phyloP scores from a whole-genome alignment of 2,888 invertebrate genomes.

The Nasonovia ribisnigri region DNA sequence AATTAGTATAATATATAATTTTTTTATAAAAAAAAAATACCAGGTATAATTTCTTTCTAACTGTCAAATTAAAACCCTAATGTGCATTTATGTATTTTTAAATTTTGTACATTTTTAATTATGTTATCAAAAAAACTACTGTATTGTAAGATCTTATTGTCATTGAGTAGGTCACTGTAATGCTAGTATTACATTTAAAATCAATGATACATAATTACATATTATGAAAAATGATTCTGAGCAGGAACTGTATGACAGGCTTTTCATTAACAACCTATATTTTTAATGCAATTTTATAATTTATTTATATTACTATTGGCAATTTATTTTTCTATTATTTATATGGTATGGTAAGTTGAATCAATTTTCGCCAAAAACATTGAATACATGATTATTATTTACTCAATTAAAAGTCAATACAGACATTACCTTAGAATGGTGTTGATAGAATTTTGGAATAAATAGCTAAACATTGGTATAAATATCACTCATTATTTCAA shows the following conservation, averaged over 20 bases:
- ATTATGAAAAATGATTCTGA: not conserved
- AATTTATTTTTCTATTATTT: not conserved
- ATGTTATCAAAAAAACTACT: not conserved
- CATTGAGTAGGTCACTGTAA: not conserved
- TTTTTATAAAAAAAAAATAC: constrained; percentile 48
- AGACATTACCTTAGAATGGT: not conserved
- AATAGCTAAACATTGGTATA: not conserved
- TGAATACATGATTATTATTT: no score
- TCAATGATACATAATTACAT: not conserved
- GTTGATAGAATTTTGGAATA: not conserved
- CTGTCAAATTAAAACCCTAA: not conserved
- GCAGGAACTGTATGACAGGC: not conserved
- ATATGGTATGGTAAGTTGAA: not conserved
- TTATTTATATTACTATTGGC: not conserved
- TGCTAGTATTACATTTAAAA: not conserved
- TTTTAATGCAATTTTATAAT: not conserved
- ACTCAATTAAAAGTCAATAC: not conserved
- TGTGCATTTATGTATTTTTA: not conserved
- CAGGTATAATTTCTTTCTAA: constrained; percentile 36
- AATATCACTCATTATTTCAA: not conserved
- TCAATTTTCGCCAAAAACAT: not conserved
- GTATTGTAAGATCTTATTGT: not conserved
- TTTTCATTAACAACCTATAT: no score
- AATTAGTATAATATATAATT: constrained; percentile 35
- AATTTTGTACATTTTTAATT: not conserved